These are phyloP conservation scores for Scaptomyza flava DNA, from an alignment of 2,888 invertebrate genomes.

Conservation along the genomic window DNA sequence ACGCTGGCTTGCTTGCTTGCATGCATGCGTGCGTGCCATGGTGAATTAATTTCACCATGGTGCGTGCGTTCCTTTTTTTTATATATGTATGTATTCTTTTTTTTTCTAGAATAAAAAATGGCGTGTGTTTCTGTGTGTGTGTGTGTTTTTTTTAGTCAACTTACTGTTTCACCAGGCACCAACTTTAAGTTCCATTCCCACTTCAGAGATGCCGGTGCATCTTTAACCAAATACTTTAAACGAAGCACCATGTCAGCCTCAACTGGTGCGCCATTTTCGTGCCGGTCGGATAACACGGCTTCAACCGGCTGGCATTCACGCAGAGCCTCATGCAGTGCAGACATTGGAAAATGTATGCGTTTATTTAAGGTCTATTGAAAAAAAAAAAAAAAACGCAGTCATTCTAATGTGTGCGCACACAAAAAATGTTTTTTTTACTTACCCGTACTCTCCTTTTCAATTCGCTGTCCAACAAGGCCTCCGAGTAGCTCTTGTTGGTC, in stretches of 20 bases:
- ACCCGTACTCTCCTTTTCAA: constrained; percentile 52
- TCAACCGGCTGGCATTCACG: constrained; percentile 29
- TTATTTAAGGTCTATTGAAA: constrained; percentile 72
- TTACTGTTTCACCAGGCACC: constrained; percentile 28
- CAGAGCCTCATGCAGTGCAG: constrained; percentile 60
- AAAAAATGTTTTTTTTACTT: not conserved
- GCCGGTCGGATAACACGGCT: constrained; percentile 6
- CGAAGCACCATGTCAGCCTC: constrained; percentile 32
- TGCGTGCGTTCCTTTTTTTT: no score
- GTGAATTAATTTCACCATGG: no score
- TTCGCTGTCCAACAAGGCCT: constrained; percentile 26
- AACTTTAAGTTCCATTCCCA: constrained; percentile 74
- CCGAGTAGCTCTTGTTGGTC: constrained; percentile 41
- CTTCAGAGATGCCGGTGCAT: constrained; percentile 52
- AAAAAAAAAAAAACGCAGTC: not conserved
- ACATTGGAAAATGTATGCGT: constrained; percentile 74
- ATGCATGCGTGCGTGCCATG: no score
- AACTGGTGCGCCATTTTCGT: not conserved
- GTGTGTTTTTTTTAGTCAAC: not conserved
- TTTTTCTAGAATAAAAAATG: no score
- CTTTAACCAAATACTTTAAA: constrained; percentile 73
- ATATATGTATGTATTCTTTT: not conserved
- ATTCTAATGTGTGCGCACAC: not conserved
- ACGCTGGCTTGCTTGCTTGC: no score
- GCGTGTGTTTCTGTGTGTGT: not conserved